Conservation (phyloP, 2,888 invertebrate species). For the Chirona hameri region DNA sequence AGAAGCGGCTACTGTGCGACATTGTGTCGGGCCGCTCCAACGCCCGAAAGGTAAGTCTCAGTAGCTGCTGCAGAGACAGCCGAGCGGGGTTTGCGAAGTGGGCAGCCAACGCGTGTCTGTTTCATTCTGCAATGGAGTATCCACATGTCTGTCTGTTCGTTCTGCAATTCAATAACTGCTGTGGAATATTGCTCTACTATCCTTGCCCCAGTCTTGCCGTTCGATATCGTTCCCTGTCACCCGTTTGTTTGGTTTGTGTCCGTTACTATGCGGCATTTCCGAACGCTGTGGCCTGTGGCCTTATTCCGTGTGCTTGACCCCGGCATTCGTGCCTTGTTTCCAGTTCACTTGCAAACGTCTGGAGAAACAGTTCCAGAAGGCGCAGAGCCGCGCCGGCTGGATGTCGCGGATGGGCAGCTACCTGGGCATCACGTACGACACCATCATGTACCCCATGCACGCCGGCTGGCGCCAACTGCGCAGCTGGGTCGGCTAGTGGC, state of each 20-base stretch:
- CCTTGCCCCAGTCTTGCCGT: neutral
- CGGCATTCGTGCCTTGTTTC: neutral
- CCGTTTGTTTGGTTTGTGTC: too few species aligned
- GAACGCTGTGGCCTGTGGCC: too few species aligned
- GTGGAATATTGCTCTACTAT: neutral
- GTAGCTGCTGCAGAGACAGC: constrained; percentile 59
- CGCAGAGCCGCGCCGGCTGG: constrained; percentile 71
- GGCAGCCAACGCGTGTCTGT: neutral
- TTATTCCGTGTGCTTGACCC: neutral
- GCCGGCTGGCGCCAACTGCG: neutral
- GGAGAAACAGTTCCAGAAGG: constrained; percentile 43
- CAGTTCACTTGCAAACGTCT: constrained; percentile 25
- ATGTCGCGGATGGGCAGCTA: constrained; percentile 83
- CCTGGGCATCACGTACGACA: constrained; percentile 78
- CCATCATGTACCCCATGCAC: neutral
- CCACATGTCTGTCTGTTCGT: too few species aligned
- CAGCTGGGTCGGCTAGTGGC: neutral
- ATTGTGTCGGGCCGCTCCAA: constrained; percentile 81
- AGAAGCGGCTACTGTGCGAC: constrained; percentile 79
- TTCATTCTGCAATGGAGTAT: neutral
- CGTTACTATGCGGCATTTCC: too few species aligned
- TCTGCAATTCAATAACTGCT: neutral
- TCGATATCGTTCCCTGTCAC: neutral
- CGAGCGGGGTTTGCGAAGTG: neutral
- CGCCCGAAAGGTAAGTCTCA: constrained; percentile 66